Base-by-base conservation (phyloP, 2,797 vertebrate genomes). In the Myiothlypis coronata region DNA sequence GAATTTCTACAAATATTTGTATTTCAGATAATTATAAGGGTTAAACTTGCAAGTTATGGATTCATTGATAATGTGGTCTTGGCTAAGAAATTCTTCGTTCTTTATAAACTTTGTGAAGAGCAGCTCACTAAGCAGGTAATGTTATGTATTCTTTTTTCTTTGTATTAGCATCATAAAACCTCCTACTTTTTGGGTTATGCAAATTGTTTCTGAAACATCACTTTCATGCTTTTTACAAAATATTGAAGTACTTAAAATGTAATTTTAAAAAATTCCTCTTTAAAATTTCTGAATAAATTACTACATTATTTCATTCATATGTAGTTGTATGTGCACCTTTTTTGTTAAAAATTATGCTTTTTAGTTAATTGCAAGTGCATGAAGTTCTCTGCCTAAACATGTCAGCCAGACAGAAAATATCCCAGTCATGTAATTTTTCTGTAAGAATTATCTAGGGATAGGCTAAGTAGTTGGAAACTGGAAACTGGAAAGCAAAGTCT, bases 21-120 rank as follows among this genome's bases (percentile, higher is more conserved):
- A 67, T 98, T 98, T 95, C 96, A 98, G 98, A 98, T 98, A 84
- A 98, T 98, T 92, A 98, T 98, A 97, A 94, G 98, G 93, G 98
- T 98, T 79, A 98, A 98, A 80, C 98, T 98, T 83, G 98, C 98
- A 93, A 98, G 98, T 87, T 98, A 98, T 0, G 98, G 98, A 89
- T 98, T 98, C 96, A 97, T 97, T 93, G 98, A 98, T 43, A 98
- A 98, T 32, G 95, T 98, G 35, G 37, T 96, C 46, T 92, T 98
- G 93, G 97, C 98, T 80, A 98, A 98, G 22, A 98, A 98, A 92
- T 98, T 98, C 92, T 98, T 98, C 49, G 97, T 98, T 88, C 98
- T 98, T 63, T 98, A 98, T 53, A 97, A 98, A 90, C 97, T 98
- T 87, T 98, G 98, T 16, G 98, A 98, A 87, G 98, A 98, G 37